A percentile compares a stretch with the other conserved stretches of the same genome.
Evolutionary conservation across 2,888 invertebrate genomes (phyloP).

Genomic region (Deilephila elpenor): DNA sequence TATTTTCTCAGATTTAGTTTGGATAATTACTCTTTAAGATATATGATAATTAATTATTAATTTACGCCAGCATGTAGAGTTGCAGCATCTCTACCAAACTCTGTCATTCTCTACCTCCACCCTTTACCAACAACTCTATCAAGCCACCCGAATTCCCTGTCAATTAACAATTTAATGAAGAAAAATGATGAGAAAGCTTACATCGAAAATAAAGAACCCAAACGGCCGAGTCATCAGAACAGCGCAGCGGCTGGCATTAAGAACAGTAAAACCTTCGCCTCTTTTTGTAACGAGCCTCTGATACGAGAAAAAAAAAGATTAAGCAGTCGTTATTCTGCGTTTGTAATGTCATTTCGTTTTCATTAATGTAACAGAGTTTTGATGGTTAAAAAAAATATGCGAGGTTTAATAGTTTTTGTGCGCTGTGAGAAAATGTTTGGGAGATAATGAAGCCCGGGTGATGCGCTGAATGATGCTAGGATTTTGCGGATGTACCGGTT

Average conservation of each 20-base stretch:
- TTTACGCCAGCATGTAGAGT: too few species aligned
- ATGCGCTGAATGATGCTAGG: too few species aligned
- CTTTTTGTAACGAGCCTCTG: slow-evolving; percentile 19
- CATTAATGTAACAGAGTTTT: slow-evolving; percentile 24
- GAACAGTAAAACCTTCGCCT: slow-evolving; percentile 27
- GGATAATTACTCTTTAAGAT: too few species aligned
- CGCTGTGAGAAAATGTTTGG: slow-evolving; percentile 7
- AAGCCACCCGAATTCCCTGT: not conserved
- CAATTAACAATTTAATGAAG: slow-evolving; percentile 2
- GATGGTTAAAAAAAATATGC: slow-evolving; percentile 1
- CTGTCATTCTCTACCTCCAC: not conserved
- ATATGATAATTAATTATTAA: too few species aligned
- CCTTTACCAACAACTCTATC: not conserved
- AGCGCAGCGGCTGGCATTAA: slow-evolving; percentile 15
- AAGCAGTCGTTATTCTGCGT: slow-evolving; percentile 25
- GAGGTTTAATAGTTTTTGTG: not conserved
- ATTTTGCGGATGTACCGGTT: too few species aligned
- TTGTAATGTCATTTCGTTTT: slow-evolving; percentile 27
- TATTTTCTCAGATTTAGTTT: too few species aligned
- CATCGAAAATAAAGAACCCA: slow-evolving; percentile 7
- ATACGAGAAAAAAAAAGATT: slow-evolving; percentile 19
- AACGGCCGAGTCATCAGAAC: slow-evolving; percentile 10
- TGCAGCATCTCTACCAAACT: too few species aligned
- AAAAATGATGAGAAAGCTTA: not conserved
- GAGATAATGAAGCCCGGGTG: not conserved